phyloP scores from a whole-genome alignment of 2,113 vertebrate genomes.

The Sylvietta virens region DNA sequence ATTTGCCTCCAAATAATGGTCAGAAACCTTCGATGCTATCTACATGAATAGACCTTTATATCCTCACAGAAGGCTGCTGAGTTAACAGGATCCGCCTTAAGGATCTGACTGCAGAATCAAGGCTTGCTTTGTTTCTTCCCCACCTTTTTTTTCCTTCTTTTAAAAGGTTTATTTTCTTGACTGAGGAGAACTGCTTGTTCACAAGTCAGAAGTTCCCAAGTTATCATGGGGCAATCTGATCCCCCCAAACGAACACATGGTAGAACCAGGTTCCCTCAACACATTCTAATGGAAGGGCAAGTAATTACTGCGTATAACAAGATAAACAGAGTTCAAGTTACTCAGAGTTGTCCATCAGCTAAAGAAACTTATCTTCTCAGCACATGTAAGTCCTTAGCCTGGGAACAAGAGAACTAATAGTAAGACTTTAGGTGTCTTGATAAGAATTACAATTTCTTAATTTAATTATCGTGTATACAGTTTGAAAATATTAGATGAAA shows the following conservation, averaged over 20 bases:
- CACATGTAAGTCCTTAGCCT: not conserved
- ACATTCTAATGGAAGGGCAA: not conserved
- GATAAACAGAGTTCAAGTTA: conserved; percentile 25
- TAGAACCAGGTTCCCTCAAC: not conserved
- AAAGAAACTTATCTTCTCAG: not conserved
- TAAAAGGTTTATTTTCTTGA: not conserved
- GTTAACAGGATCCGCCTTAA: conserved; percentile 8
- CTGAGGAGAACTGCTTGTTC: not conserved
- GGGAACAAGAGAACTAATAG: not conserved
- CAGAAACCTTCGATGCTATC: not conserved
- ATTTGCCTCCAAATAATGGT: not conserved
- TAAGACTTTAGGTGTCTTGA: not conserved
- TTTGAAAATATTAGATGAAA: not conserved
- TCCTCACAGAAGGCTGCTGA: conserved; percentile 11
- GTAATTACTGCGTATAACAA: conserved; percentile 32
- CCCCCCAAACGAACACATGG: not conserved
- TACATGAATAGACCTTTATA: conserved; percentile 45
- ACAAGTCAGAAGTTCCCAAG: not conserved
- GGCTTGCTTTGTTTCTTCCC: conserved; percentile 38
- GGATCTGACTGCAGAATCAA: conserved; percentile 19
- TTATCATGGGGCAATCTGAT: conserved; percentile 39
- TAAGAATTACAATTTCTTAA: not conserved
- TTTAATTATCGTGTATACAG: not conserved
- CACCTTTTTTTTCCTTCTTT: not conserved
- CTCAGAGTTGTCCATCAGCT: not conserved